These are phyloP conservation scores for Drosophila tristis DNA, from an alignment of 1,140 invertebrate species.

Conservation along the genomic window DNA sequence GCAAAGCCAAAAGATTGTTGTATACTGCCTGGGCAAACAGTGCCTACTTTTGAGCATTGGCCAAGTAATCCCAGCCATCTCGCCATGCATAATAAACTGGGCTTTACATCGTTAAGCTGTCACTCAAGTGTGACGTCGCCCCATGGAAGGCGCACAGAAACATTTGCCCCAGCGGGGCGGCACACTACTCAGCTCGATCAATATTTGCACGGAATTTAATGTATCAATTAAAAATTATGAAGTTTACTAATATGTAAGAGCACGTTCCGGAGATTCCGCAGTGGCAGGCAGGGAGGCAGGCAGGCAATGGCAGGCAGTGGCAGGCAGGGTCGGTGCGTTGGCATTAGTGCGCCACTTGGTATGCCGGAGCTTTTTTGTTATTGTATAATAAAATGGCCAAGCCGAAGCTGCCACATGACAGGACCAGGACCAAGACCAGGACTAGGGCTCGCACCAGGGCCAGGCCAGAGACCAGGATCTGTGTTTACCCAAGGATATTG, in stretches of 20 bases:
- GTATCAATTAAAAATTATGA: slow-evolving; percentile 85
- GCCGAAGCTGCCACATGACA: slow-evolving; percentile 9
- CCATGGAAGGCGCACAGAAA: background rate
- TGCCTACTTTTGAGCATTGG: slow-evolving; percentile 28
- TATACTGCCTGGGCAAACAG: slow-evolving; percentile 25
- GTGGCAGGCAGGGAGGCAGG: slow-evolving; percentile 10
- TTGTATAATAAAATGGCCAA: slow-evolving; percentile 77
- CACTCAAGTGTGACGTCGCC: slow-evolving; percentile 61
- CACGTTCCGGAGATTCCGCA: slow-evolving; percentile 66
- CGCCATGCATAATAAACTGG: slow-evolving; percentile 75
- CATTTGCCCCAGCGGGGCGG: background rate
- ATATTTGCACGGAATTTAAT: slow-evolving; percentile 83
- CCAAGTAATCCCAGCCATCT: slow-evolving; percentile 56
- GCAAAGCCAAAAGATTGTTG: no score
- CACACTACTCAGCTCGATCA: slow-evolving; percentile 48
- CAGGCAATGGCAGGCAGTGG: background rate
- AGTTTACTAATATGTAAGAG: slow-evolving; percentile 84
- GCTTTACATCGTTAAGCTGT: slow-evolving; percentile 80
- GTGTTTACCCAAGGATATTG: slow-evolving; percentile 81
- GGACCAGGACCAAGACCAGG: slow-evolving; percentile 5
- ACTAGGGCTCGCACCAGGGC: slow-evolving; percentile 11
- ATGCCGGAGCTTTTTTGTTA: slow-evolving; percentile 69
- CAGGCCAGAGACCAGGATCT: slow-evolving; percentile 45
- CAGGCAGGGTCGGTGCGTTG: slow-evolving; percentile 14
- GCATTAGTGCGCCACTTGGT: slow-evolving; percentile 74